A percentile compares a stretch with the other conserved stretches of the same genome.
These are phyloP conservation scores for Melieria picta DNA, from an alignment of 2,888 invertebrate species.

Conservation along the genomic window DNA sequence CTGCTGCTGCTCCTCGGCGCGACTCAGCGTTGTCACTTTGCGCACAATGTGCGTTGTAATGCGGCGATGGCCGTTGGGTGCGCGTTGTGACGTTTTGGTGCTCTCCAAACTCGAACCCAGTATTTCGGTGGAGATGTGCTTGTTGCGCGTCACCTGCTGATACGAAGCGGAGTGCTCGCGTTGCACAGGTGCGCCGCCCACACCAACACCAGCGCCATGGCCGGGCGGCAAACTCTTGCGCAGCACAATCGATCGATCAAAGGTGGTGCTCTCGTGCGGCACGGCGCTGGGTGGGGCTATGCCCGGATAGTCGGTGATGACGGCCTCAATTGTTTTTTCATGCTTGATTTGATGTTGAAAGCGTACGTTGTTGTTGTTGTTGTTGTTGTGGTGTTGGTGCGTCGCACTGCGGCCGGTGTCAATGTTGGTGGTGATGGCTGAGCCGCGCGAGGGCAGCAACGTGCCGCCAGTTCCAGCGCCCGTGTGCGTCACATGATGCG, in stretches of 20 bases:
- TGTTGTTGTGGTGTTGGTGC: too few species aligned
- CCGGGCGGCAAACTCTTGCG: conserved; percentile 38
- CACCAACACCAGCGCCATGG: conserved; percentile 5
- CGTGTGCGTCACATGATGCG: conserved; percentile 50
- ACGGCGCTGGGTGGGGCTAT: conserved; percentile 43
- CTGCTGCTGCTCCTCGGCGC: conserved; percentile 81
- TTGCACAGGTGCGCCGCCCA: background rate
- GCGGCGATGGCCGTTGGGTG: conserved; percentile 80
- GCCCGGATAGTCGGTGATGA: conserved; percentile 67
- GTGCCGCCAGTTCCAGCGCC: conserved; percentile 25
- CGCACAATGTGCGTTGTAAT: conserved; percentile 88
- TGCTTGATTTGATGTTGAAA: conserved; percentile 69
- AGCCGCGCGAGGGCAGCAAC: conserved; percentile 64
- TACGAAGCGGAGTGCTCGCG: too few species aligned
- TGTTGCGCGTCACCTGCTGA: conserved; percentile 84
- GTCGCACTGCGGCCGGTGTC: conserved; percentile 49
- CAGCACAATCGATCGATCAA: conserved; percentile 64
- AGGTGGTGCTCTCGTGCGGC: conserved; percentile 64
- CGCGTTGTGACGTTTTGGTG: conserved; percentile 82
- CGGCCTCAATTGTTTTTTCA: conserved; percentile 69
- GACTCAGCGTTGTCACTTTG: conserved; percentile 87
- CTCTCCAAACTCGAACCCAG: conserved; percentile 86
- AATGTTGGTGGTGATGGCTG: conserved; percentile 73
- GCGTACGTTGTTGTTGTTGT: conserved; percentile 52
- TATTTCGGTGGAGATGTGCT: conserved; percentile 84